phyloP scores from a whole-genome alignment of 1,140 invertebrate genomes.

The Formica selysi region DNA sequence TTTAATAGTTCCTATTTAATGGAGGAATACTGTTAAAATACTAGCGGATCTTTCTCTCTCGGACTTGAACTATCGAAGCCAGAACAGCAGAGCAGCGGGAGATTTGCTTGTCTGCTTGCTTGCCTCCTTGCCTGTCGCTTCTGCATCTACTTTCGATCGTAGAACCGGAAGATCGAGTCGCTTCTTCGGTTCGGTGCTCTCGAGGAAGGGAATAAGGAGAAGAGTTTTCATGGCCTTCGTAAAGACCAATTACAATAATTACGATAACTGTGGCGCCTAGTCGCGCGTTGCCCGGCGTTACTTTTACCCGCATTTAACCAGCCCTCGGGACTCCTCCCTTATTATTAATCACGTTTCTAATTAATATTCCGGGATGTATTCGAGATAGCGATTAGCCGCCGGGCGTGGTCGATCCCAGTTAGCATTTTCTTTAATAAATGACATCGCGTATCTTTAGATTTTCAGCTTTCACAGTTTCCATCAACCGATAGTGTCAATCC shows the following conservation, averaged over 20 bases:
- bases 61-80: neutral
- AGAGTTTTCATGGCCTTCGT: constrained; percentile 75
- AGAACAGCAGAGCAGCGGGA: constrained; percentile 19
- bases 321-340: constrained; percentile 55
- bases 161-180: constrained; percentile 80
- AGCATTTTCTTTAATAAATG: constrained; percentile 48
- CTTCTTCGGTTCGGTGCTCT: constrained; percentile 75
- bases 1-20: constrained; percentile 49
- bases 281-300: constrained; percentile 60
- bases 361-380: constrained; percentile 77
- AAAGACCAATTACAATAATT: constrained; percentile 82
- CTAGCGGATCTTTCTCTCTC: neutral
- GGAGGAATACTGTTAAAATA: constrained; percentile 43
- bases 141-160: constrained; percentile 76
- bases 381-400: constrained; percentile 61
- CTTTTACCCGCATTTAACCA: constrained; percentile 62
- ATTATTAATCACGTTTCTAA: constrained; percentile 80
- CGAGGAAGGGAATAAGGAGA: constrained; percentile 68
- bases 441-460: neutral
- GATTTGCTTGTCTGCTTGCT: neutral
- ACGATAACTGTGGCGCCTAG: constrained; percentile 80
- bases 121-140: constrained; percentile 3
- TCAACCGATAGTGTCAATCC: constrained; percentile 3
- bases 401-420: constrained; percentile 57
- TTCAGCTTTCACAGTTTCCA: constrained; percentile 10